Conservation (phyloP, 2,113 vertebrate species). For the Muntiacus muntjak region DNA sequence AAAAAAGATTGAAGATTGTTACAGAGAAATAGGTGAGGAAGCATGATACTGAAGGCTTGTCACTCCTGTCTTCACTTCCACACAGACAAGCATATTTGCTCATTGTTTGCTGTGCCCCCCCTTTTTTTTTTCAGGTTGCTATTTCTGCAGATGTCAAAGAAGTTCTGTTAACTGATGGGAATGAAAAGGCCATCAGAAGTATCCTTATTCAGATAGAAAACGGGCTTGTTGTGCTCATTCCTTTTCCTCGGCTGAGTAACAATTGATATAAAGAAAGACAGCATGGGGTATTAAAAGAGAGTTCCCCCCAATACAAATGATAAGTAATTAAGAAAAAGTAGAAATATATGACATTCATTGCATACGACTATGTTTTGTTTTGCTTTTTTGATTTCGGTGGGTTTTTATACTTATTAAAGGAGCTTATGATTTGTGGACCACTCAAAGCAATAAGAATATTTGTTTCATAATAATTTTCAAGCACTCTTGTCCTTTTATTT, state of each 20-base stretch:
- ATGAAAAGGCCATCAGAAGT: slow-evolving; percentile 99
- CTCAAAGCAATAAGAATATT: not conserved
- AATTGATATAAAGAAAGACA: slow-evolving; percentile 83
- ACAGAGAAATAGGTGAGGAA: slow-evolving; percentile 90
- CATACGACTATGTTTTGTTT: slow-evolving; percentile 33
- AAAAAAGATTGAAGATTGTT: slow-evolving; percentile 93
- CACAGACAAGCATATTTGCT: slow-evolving; percentile 87
- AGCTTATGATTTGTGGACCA: not conserved
- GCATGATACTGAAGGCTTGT: slow-evolving; percentile 91
- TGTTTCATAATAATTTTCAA: slow-evolving; percentile 49
- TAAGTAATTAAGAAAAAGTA: slow-evolving; percentile 80
- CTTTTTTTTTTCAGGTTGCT: slow-evolving; percentile 90
- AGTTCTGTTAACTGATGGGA: slow-evolving; percentile 99
- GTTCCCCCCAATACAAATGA: slow-evolving; percentile 44
- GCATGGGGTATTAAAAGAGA: slow-evolving; percentile 79
- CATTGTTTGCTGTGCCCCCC: slow-evolving; percentile 84
- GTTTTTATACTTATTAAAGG: slow-evolving; percentile 65
- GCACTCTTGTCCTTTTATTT: slow-evolving; percentile 28
- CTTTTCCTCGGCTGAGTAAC: slow-evolving; percentile 79
- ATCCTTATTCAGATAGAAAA: slow-evolving; percentile 92
- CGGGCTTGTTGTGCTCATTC: slow-evolving; percentile 80
- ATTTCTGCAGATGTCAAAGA: slow-evolving; percentile 99
- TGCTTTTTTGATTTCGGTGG: slow-evolving; percentile 7
- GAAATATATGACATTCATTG: slow-evolving; percentile 64
- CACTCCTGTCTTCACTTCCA: slow-evolving; percentile 87